These are phyloP conservation scores for Thelaira solivaga DNA, from an alignment of 2,888 invertebrate species.

Conservation along the genomic window DNA sequence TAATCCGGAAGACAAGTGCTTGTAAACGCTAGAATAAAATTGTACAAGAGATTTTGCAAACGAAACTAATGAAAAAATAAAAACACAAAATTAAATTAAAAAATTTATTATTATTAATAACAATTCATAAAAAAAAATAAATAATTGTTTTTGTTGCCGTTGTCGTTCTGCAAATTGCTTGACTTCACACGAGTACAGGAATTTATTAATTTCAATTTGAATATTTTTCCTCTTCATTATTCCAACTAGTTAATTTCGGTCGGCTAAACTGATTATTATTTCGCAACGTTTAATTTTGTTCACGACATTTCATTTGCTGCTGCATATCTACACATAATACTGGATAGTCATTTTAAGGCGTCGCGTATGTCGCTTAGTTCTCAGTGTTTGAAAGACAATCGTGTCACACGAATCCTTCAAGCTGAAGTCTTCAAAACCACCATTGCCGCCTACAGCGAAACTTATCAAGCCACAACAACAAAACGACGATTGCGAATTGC, in stretches of 20 bases:
- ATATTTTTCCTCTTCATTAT: constrained; percentile 9
- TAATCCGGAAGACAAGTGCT: constrained; percentile 69
- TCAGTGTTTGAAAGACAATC: constrained; percentile 46
- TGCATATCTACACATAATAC: constrained; percentile 27
- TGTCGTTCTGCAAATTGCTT: constrained; percentile 54
- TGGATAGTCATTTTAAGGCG: constrained; percentile 55
- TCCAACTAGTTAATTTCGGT: constrained; percentile 19
- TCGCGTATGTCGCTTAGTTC: constrained; percentile 64
- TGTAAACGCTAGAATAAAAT: constrained; percentile 53
- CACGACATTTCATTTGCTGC: background rate
- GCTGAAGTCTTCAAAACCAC: constrained; percentile 73
- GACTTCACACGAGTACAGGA: background rate
- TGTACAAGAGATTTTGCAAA: constrained; percentile 53
- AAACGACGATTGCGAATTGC: constrained; percentile 63
- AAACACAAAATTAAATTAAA: constrained; percentile 1
- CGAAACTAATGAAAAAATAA: constrained; percentile 35
- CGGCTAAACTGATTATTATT: background rate
- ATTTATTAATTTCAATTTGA: constrained; percentile 12
- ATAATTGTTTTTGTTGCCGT: constrained; percentile 21
- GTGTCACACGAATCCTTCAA: constrained; percentile 63
- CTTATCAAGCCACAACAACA: constrained; percentile 32
- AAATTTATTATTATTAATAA: constrained; percentile 20
- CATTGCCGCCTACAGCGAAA: constrained; percentile 68
- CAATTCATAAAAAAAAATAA: too few species aligned
- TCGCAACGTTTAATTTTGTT: constrained; percentile 1